A percentile compares a stretch with the other conserved stretches of the same genome.
Evolutionary conservation across 2,797 vertebrate species (phyloP).

Genomic region (Clarias fuscus): DNA sequence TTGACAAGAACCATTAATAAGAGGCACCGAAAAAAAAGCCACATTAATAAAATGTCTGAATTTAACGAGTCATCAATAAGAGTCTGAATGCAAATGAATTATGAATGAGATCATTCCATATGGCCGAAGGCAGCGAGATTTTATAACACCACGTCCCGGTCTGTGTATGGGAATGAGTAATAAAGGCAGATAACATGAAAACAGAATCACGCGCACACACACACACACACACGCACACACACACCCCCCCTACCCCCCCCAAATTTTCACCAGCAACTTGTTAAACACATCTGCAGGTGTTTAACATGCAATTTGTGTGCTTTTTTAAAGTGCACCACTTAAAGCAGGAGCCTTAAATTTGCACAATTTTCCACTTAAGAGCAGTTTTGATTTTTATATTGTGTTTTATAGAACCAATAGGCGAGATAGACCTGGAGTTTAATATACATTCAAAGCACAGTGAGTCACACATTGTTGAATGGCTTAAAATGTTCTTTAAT

Average conservation of each 20-base stretch:
- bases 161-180: slow-evolving; percentile 58
- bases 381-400: slow-evolving; percentile 8
- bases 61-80: slow-evolving; percentile 75
- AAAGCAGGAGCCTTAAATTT: background rate
- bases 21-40: slow-evolving; percentile 49
- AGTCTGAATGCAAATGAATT: slow-evolving; percentile 75
- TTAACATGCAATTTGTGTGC: background rate
- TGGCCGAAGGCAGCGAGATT: slow-evolving; percentile 70
- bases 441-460: background rate
- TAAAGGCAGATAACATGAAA: slow-evolving; percentile 45
- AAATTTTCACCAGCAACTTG: background rate
- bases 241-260: background rate
- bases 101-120: slow-evolving; percentile 74
- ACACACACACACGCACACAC: background rate
- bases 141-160: slow-evolving; percentile 72
- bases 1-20: slow-evolving; percentile 23
- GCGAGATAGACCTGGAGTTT: background rate
- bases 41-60: slow-evolving; percentile 63
- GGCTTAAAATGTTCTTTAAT: background rate
- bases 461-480: background rate
- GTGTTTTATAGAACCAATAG: background rate
- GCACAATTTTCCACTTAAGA: background rate
- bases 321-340: background rate
- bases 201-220: background rate
- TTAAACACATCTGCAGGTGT: slow-evolving; percentile 30